Conservation (phyloP, 2,888 invertebrate genomes). For the Euproctis similis region DNA sequence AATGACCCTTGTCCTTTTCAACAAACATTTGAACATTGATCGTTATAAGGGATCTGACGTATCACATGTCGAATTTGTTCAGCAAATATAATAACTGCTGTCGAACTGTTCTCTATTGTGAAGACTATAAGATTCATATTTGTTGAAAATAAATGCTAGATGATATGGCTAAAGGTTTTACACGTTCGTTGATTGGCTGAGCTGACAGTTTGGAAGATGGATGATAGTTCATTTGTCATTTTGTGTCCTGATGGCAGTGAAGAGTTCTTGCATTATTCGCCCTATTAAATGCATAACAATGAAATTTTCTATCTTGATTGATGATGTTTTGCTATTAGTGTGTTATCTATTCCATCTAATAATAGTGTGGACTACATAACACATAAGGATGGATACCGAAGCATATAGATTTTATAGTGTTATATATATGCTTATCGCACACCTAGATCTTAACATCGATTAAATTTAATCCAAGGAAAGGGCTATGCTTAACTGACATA, state of each 20-base stretch:
- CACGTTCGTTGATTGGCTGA: conserved; percentile 67
- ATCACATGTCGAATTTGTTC: conserved; percentile 28
- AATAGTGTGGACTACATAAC: no score
- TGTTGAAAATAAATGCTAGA: conserved; percentile 6
- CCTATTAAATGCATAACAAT: conserved; percentile 67
- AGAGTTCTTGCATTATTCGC: conserved; percentile 54
- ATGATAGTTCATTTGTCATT: conserved; percentile 70
- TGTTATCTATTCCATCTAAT: no score
- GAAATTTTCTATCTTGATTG: conserved; percentile 56
- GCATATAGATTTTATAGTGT: no score
- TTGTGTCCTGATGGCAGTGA: conserved; percentile 39
- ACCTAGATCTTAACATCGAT: no score
- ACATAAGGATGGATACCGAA: no score
- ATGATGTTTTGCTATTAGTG: conserved; percentile 34
- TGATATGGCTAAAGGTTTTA: conserved; percentile 36
- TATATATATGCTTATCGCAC: no score
- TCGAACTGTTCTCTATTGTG: conserved; percentile 8
- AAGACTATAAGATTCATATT: conserved; percentile 15
- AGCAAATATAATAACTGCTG: conserved; percentile 22
- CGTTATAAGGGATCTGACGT: conserved; percentile 33
- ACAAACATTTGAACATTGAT: conserved; percentile 21
- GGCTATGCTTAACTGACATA: no score
- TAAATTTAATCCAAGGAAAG: no score
- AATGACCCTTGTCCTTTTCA: conserved; percentile 23
- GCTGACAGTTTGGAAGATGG: conserved; percentile 72